Percentiles rank a stretch among this genome's conserved stretches.
phyloP scores from a whole-genome alignment of 2,113 vertebrate genomes.

The Oenanthe oenanthe region DNA sequence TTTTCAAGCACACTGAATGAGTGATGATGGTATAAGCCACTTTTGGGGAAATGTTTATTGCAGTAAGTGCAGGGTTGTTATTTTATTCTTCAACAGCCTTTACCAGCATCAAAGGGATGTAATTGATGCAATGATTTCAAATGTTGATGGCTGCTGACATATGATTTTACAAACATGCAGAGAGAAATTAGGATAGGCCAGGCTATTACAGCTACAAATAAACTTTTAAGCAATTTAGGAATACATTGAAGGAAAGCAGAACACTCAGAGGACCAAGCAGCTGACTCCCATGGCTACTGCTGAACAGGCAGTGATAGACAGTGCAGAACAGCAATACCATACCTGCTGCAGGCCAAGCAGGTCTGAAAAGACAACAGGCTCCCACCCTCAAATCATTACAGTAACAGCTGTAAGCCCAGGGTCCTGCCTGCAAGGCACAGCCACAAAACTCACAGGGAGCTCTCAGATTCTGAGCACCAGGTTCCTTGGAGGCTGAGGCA shows the following conservation, averaged over 20 bases:
- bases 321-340: not conserved
- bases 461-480: not conserved
- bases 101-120: conserved; percentile 41
- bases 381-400: not conserved
- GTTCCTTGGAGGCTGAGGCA: fast-evolving
- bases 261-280: not conserved
- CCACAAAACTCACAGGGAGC: not conserved
- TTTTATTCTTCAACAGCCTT: conserved; percentile 31
- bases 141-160: conserved; percentile 40
- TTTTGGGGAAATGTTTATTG: conserved; percentile 56
- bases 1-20: conserved; percentile 21
- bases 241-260: conserved; percentile 31
- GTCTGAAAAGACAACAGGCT: not conserved
- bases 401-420: not conserved
- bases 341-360: not conserved
- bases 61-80: conserved; percentile 42
- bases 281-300: not conserved
- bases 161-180: conserved; percentile 43
- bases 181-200: conserved; percentile 27
- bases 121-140: conserved; percentile 51
- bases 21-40: conserved; percentile 46
- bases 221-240: conserved; percentile 50
- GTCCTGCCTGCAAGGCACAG: not conserved
- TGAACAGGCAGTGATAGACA: not conserved
- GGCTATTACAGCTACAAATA: conserved; percentile 39